A percentile compares a stretch with the other conserved stretches of the same genome.
phyloP scores from a whole-genome alignment of 2,888 invertebrate genomes.

The Dichetophora obliterata region DNA sequence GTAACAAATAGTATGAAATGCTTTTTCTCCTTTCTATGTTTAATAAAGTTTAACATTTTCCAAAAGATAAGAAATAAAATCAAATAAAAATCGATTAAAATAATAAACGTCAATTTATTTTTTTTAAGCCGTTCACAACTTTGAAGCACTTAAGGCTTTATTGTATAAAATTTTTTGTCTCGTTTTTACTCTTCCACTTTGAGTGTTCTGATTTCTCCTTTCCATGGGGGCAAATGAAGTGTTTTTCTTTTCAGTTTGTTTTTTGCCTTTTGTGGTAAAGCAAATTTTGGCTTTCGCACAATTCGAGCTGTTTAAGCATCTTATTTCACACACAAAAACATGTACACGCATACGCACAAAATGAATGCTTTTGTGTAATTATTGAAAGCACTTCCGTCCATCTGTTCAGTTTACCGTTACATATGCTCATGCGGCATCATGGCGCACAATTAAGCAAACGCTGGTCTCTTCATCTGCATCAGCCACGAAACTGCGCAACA shows the following conservation, averaged over 20 bases:
- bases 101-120: too few species aligned
- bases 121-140: too few species aligned
- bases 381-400: constrained; percentile 11
- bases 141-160: too few species aligned
- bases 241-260: background rate
- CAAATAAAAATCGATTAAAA: too few species aligned
- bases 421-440: background rate
- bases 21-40: too few species aligned
- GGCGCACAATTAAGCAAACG: background rate
- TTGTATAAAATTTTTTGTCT: background rate
- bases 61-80: too few species aligned
- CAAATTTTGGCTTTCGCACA: background rate
- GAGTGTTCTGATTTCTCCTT: too few species aligned
- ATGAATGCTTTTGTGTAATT: background rate
- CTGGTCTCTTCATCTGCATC: background rate
- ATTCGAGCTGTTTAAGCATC: background rate
- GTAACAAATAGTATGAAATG: too few species aligned
- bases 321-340: background rate
- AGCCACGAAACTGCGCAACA: background rate
- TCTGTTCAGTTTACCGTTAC: constrained; percentile 7
- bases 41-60: too few species aligned
- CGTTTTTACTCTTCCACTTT: too few species aligned
- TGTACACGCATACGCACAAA: background rate
- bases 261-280: background rate
- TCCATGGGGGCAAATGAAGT: background rate